These are phyloP conservation scores for Pelecanoides urinatrix DNA, from an alignment of 2,113 vertebrate genomes.

Conservation along the genomic window DNA sequence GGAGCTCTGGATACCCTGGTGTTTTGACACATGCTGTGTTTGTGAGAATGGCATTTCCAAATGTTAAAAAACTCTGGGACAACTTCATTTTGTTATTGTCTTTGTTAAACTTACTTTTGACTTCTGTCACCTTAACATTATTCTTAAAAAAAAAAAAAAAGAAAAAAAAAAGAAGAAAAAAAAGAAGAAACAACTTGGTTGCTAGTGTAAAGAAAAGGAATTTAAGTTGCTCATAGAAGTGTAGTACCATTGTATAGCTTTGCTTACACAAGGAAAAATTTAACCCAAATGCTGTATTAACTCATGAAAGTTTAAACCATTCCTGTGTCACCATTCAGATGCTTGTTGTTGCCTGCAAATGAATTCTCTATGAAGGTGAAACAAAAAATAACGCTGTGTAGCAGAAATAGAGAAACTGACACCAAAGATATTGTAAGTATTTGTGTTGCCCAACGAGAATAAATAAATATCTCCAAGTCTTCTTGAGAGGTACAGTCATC, in stretches of 20 bases:
- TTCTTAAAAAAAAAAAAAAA: background rate
- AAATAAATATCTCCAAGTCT: background rate
- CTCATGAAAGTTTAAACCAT: background rate
- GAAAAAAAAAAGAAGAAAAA: too few species aligned
- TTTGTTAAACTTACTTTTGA: background rate
- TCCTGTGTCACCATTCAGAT: background rate
- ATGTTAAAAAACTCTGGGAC: background rate
- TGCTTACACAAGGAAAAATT: background rate
- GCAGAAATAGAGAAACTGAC: background rate
- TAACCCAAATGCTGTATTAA: background rate
- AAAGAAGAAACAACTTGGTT: background rate
- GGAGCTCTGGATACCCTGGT: background rate
- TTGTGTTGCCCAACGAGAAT: background rate
- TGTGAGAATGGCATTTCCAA: background rate
- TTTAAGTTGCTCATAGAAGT: background rate
- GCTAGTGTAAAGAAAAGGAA: background rate
- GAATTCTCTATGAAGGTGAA: background rate
- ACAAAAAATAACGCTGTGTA: background rate
- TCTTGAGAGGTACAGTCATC: background rate
- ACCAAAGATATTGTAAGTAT: rapidly evolving
- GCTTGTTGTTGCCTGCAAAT: background rate
- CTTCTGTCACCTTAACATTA: background rate
- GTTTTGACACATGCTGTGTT: background rate
- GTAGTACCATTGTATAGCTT: background rate
- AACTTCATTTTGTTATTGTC: background rate